A percentile compares a stretch with the other conserved stretches of the same genome.
phyloP scores from a whole-genome alignment of 2,113 vertebrate species.

The Delphinapterus leucas region DNA sequence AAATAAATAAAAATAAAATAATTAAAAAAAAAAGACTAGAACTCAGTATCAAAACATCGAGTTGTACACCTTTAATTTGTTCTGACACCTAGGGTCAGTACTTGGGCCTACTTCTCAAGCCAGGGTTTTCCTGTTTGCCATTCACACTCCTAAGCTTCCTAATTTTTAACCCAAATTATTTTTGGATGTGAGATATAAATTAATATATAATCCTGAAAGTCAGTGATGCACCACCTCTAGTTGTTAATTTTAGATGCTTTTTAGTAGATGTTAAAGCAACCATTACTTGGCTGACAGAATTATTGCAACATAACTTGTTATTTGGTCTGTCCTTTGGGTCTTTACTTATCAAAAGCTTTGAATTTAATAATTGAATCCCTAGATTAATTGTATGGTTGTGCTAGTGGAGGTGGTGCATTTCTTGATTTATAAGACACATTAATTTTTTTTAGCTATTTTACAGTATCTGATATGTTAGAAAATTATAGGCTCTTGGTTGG shows the following conservation, averaged over 20 bases:
- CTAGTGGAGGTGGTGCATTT: background rate
- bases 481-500: conserved; percentile 73
- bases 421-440: conserved; percentile 37
- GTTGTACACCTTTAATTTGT: background rate
- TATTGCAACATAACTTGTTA: background rate
- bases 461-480: conserved; percentile 78
- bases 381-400: background rate
- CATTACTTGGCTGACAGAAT: background rate
- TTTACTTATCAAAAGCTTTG: conserved; percentile 20
- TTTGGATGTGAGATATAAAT: background rate
- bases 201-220: background rate
- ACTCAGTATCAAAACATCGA: background rate
- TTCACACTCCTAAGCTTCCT: background rate
- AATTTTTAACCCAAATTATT: background rate
- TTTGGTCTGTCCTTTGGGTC: conserved; percentile 10
- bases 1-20: too few relatives aligned
- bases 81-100: background rate
- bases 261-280: conserved; percentile 14
- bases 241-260: background rate
- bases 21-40: background rate
- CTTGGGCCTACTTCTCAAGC: background rate
- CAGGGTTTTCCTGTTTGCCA: background rate
- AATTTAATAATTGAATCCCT: conserved; percentile 16
- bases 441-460: conserved; percentile 50
- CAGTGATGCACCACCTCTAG: background rate